phyloP scores from a whole-genome alignment of 2,888 invertebrate genomes.

The Napeogenes sylphis region DNA sequence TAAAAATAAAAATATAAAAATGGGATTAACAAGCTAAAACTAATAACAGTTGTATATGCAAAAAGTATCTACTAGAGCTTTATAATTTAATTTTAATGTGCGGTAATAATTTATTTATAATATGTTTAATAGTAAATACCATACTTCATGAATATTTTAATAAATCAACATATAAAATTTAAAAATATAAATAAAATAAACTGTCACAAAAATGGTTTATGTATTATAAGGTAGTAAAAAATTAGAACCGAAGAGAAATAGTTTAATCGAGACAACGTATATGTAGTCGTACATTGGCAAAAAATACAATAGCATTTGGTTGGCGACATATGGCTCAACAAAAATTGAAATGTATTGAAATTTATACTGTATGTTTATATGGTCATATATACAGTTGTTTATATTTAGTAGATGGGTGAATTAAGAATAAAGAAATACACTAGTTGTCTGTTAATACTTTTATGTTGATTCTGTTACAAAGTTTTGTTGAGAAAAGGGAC shows the following conservation, averaged over 20 bases:
- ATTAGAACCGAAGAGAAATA: conserved; percentile 25
- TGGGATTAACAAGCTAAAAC: no score
- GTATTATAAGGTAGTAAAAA: conserved; percentile 9
- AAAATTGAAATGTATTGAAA: conserved; percentile 33
- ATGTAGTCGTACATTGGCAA: conserved; percentile 22
- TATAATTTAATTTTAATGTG: no score
- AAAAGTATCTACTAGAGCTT: no score
- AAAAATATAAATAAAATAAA: no score
- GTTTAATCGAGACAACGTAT: conserved; percentile 24
- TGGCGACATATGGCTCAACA: conserved; percentile 28
- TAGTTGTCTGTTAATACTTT: conserved; percentile 5
- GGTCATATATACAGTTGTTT: conserved; percentile 12
- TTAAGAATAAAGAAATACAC: conserved; percentile 6
- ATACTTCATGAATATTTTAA: no score
- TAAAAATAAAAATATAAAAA: no score
- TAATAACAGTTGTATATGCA: no score
- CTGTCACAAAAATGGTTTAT: neutral
- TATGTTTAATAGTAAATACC: no score
- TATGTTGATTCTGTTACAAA: neutral
- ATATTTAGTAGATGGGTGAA: conserved; percentile 10
- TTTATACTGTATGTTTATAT: conserved; percentile 30
- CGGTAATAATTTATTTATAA: no score
- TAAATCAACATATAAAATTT: no score
- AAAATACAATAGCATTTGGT: conserved; percentile 33
- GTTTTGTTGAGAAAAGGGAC: conserved; percentile 1